phyloP scores from a whole-genome alignment of 2,888 invertebrate genomes.

The Calliphora vomitoria region DNA sequence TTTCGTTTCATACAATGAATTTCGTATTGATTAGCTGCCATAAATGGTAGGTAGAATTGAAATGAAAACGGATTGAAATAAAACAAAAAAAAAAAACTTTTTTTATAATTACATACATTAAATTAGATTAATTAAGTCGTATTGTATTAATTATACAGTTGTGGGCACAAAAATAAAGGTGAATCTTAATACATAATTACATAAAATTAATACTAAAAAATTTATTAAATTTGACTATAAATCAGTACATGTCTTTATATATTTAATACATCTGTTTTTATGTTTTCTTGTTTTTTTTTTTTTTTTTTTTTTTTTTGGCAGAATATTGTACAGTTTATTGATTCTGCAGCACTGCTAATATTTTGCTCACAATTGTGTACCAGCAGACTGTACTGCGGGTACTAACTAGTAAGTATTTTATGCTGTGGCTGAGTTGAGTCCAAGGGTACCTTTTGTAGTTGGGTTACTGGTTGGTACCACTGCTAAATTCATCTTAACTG shows the following conservation, averaged over 20 bases:
- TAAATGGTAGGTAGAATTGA: slow-evolving; percentile 27
- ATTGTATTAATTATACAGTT: slow-evolving; percentile 47
- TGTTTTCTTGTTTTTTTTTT: background rate
- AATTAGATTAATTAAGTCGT: slow-evolving; percentile 40
- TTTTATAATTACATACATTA: slow-evolving; percentile 42
- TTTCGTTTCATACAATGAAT: slow-evolving; percentile 30
- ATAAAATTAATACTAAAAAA: slow-evolving; percentile 56
- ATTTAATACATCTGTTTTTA: slow-evolving; percentile 43
- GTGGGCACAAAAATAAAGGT: slow-evolving; percentile 59
- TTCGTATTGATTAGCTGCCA: slow-evolving; percentile 66
- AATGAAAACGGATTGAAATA: slow-evolving; percentile 18
- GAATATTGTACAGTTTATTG: slow-evolving; percentile 51
- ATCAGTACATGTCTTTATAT: slow-evolving; percentile 63
- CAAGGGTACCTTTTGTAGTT: background rate
- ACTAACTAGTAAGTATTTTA: background rate
- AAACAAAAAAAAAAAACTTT: slow-evolving; percentile 28
- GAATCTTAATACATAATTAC: slow-evolving; percentile 56
- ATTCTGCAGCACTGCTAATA: slow-evolving; percentile 44
- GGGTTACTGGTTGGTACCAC: background rate
- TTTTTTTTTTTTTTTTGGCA: slow-evolving; percentile 25
- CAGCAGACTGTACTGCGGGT: background rate
- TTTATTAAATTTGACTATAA: slow-evolving; percentile 68
- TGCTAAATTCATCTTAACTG: slow-evolving; percentile 39
- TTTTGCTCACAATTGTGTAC: slow-evolving; percentile 21
- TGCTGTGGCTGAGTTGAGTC: background rate